These are phyloP conservation scores for Diarsia mendica DNA, from an alignment of 2,888 invertebrate species.

Conservation along the genomic window DNA sequence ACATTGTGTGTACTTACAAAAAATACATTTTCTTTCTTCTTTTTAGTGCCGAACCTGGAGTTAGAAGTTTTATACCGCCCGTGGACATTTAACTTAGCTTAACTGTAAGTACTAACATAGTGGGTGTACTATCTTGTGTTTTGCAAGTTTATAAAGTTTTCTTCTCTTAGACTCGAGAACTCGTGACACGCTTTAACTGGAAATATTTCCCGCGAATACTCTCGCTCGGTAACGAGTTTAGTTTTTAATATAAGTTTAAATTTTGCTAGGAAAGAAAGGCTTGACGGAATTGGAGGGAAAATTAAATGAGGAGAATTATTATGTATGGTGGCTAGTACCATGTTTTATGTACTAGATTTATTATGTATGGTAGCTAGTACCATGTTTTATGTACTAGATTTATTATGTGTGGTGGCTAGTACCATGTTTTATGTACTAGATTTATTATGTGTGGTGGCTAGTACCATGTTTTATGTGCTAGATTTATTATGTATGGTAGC, in stretches of 20 bases:
- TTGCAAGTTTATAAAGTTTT: background rate
- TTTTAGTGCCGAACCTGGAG: no score
- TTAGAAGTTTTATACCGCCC: no score
- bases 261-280: background rate
- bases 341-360: no score
- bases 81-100: no score
- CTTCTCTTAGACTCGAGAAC: background rate
- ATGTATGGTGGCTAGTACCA: no score
- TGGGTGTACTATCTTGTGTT: background rate
- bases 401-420: no score
- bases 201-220: background rate
- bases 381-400: no score
- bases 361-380: background rate
- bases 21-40: no score
- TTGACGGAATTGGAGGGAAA: background rate
- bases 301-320: background rate
- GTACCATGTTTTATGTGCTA: background rate
- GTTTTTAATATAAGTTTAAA: background rate
- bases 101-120: background rate
- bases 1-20: no score
- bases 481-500: background rate
- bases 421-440: background rate
- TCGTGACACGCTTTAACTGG: no score
- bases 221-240: background rate
- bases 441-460: no score